Evolutionary conservation across 1,140 invertebrate species (phyloP).

Genomic region (Laupala kohalensis): DNA sequence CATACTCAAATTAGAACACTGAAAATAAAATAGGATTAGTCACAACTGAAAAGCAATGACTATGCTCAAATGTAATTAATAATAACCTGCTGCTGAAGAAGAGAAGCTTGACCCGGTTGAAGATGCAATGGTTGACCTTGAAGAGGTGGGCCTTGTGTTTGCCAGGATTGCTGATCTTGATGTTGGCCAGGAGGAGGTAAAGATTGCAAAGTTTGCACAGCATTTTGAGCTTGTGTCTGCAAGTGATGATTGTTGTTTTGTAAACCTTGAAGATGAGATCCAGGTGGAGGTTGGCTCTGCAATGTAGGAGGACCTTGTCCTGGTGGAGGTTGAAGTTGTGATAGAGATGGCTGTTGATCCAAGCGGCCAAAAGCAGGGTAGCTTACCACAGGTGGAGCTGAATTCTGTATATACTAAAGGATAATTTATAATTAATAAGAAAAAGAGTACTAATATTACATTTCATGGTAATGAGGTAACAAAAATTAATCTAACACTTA

Average conservation of each 20-base stretch:
- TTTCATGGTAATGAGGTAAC: no score
- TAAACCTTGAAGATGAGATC: background rate
- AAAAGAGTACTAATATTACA: no score
- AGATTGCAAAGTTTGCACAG: no score
- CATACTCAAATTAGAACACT: no score
- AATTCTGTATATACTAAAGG: conserved; percentile 2
- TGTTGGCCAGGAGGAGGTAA: conserved; percentile 1
- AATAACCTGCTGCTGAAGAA: background rate
- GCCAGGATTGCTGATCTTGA: background rate
- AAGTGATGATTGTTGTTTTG: conserved; percentile 1
- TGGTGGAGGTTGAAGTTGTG: background rate
- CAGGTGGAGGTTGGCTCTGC: background rate
- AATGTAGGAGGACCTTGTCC: background rate
- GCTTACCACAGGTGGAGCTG: background rate
- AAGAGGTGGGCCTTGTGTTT: conserved; percentile 2
- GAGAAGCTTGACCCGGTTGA: background rate
- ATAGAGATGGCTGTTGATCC: background rate
- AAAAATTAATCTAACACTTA: no score
- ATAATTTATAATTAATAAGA: no score
- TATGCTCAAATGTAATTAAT: no score
- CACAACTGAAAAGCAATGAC: no score
- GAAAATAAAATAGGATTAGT: no score
- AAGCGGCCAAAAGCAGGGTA: conserved; percentile 4
- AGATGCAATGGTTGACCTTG: background rate
- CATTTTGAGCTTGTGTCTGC: no score